Evolutionary conservation across 2,797 vertebrate species (phyloP).

Genomic region (Melanogrammus aeglefinus): DNA sequence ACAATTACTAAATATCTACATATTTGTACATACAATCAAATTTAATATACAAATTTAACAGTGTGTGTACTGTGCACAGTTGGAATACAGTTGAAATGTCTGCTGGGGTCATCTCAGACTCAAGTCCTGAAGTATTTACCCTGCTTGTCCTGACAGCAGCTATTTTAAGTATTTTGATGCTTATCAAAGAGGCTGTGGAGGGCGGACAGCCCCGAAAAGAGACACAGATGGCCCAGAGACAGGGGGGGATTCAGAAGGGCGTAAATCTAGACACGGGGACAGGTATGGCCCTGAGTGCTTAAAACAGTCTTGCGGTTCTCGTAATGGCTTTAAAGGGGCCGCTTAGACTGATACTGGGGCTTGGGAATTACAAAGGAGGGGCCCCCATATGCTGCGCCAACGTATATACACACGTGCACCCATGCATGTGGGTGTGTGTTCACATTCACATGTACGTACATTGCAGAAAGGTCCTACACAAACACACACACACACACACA

Average conservation of each 20-base stretch:
- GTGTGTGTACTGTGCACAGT: not conserved
- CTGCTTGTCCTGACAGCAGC: not conserved
- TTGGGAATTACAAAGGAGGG: constrained; percentile 70
- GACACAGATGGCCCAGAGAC: constrained; percentile 54
- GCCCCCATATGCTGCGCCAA: constrained; percentile 43
- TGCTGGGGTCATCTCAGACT: not conserved
- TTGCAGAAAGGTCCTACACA: not conserved
- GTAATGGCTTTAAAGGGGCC: constrained; percentile 80
- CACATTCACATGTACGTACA: not conserved
- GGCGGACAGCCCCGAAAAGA: constrained; percentile 38
- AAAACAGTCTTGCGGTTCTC: constrained; percentile 78
- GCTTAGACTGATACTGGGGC: constrained; percentile 75
- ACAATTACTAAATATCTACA: not conserved
- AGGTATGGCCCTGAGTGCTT: constrained; percentile 69
- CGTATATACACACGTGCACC: not conserved
- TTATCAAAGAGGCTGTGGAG: constrained; percentile 43
- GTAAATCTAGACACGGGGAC: constrained; percentile 46
- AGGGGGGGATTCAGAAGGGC: constrained; percentile 36
- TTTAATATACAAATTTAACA: not conserved
- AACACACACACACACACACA: constrained; percentile 11
- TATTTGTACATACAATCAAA: not conserved
- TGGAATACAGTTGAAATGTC: not conserved
- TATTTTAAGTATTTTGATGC: constrained; percentile 56
- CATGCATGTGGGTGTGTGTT: not conserved
- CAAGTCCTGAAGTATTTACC: not conserved